phyloP scores from a whole-genome alignment of 2,888 invertebrate species.

The Drosophila ezoana region DNA sequence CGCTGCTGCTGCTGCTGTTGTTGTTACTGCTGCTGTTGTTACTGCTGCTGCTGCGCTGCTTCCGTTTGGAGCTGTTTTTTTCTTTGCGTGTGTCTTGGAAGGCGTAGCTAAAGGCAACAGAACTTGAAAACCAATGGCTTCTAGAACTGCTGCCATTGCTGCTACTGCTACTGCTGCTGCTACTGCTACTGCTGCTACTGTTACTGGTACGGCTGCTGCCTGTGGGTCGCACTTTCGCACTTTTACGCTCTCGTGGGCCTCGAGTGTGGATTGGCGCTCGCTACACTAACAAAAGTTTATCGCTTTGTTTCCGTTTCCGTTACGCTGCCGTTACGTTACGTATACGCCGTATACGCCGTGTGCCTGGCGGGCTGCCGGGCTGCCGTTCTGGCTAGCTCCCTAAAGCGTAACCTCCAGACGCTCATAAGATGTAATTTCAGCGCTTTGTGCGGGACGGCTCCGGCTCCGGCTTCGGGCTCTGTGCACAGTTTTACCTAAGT shows the following conservation, averaged over 20 bases:
- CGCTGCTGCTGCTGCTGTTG: slow-evolving; percentile 46
- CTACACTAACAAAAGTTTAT: slow-evolving; percentile 77
- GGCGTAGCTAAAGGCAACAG: slow-evolving; percentile 31
- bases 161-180: slow-evolving; percentile 6
- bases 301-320: slow-evolving; percentile 80
- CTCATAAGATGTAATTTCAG: slow-evolving; percentile 79
- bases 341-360: slow-evolving; percentile 46
- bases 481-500: slow-evolving; percentile 56
- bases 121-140: slow-evolving; percentile 34
- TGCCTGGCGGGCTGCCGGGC: slow-evolving; percentile 1
- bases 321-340: slow-evolving; percentile 61
- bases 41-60: slow-evolving; percentile 37
- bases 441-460: slow-evolving; percentile 20
- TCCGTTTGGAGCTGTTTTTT: slow-evolving; percentile 44
- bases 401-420: slow-evolving; percentile 70
- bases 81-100: slow-evolving; percentile 28
- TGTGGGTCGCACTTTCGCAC: slow-evolving; percentile 64
- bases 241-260: slow-evolving; percentile 71
- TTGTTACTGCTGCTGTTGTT: slow-evolving; percentile 14
- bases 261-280: slow-evolving; percentile 61
- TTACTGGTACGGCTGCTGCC: slow-evolving; percentile 4
- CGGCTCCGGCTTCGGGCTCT: not conserved
- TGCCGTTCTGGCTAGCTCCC: slow-evolving; percentile 29
- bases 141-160: slow-evolving; percentile 12
- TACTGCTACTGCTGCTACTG: slow-evolving; percentile 8